phyloP scores from a whole-genome alignment of 1,140 invertebrate species.

The Drosophila takahashii region DNA sequence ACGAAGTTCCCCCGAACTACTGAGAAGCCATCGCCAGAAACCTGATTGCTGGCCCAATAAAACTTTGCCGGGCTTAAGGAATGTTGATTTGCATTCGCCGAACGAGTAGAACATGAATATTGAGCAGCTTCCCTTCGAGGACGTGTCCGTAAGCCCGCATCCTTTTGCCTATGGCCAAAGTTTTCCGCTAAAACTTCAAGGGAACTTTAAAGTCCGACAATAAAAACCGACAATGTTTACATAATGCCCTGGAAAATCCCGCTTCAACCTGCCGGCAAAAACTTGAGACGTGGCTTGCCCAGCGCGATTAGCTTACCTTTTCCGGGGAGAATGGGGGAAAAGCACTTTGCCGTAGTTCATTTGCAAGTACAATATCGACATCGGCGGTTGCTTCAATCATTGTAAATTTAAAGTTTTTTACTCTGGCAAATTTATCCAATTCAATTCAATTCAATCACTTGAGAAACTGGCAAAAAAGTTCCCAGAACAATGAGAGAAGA shows the following conservation, averaged over 20 bases:
- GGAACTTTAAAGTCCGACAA: conserved; percentile 58
- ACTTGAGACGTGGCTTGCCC: conserved; percentile 17
- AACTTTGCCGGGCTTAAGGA: conserved; percentile 41
- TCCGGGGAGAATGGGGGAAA: neutral
- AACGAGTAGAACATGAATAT: conserved; percentile 65
- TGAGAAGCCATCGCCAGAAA: conserved; percentile 4
- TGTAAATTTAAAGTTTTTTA: conserved; percentile 69
- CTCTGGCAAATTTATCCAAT: conserved; percentile 37
- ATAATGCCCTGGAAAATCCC: conserved; percentile 32
- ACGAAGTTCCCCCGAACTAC: conserved; percentile 30
- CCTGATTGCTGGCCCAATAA: conserved; percentile 33
- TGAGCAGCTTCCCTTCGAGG: conserved; percentile 32
- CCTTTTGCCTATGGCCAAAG: conserved; percentile 25
- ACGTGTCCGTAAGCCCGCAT: conserved; percentile 13
- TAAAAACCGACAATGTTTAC: conserved; percentile 50
- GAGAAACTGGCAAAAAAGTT: conserved; percentile 52
- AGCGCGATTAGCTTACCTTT: conserved; percentile 21
- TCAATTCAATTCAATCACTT: conserved; percentile 72
- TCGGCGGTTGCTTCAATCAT: conserved; percentile 33
- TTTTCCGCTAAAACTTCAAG: conserved; percentile 28
- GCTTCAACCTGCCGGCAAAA: conserved; percentile 1
- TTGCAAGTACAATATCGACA: conserved; percentile 56
- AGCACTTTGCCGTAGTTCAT: conserved; percentile 38
- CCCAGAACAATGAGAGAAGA: conserved; percentile 45
- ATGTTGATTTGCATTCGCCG: conserved; percentile 62